A percentile compares a stretch with the other conserved stretches of the same genome.
phyloP scores from a whole-genome alignment of 2,113 vertebrate genomes.

The Cygnus atratus region DNA sequence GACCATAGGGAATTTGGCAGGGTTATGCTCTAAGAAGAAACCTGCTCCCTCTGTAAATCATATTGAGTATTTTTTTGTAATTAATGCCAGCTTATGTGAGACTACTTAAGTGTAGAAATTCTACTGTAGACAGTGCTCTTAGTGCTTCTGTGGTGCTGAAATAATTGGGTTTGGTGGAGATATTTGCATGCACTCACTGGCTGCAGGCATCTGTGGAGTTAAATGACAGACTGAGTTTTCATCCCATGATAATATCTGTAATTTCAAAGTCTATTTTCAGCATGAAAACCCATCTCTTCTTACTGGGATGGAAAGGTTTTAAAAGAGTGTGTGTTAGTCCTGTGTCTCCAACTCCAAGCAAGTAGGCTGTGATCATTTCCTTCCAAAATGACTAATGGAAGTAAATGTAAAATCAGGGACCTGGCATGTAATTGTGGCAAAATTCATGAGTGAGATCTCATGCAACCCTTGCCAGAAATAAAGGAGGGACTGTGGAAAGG shows the following conservation, averaged over 20 bases:
- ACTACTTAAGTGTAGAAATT: background rate
- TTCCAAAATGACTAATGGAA: background rate
- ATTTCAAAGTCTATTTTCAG: background rate
- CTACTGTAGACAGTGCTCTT: rapidly evolving
- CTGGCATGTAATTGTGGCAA: background rate
- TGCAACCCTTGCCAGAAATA: background rate
- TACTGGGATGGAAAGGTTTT: background rate
- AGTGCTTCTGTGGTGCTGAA: background rate
- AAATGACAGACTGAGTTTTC: background rate
- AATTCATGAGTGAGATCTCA: background rate
- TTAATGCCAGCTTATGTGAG: background rate
- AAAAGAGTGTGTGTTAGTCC: too few relatives aligned
- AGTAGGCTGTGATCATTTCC: background rate
- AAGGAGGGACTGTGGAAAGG: background rate
- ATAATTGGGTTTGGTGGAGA: background rate
- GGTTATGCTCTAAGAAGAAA: background rate
- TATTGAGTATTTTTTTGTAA: background rate
- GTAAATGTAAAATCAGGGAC: background rate
- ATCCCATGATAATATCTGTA: background rate
- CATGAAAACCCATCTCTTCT: background rate
- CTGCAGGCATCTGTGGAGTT: too few relatives aligned
- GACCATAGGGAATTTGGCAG: background rate
- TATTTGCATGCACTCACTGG: rapidly evolving
- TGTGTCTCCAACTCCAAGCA: background rate
- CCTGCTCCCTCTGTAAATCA: background rate